These are phyloP conservation scores for Haemorhous mexicanus DNA, from an alignment of 2,113 vertebrate genomes.

Conservation along the genomic window DNA sequence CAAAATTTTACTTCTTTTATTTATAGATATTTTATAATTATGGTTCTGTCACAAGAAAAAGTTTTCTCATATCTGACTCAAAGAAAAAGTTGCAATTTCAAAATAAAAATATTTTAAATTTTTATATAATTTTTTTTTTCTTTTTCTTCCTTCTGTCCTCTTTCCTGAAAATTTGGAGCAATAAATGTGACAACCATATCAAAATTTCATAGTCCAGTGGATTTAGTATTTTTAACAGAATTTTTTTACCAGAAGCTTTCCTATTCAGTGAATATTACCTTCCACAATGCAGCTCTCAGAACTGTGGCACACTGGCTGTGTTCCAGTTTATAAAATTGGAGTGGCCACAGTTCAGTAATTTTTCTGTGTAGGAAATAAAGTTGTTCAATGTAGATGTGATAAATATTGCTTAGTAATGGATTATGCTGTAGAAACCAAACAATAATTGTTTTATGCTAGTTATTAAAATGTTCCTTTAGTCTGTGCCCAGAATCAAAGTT, in stretches of 20 bases:
- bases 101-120: not conserved
- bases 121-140: not conserved
- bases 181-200: not conserved
- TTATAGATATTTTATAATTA: not conserved
- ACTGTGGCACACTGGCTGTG: not conserved
- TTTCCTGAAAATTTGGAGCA: not conserved
- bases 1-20: not conserved
- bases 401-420: constrained; percentile 28
- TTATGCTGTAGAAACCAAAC: constrained; percentile 3
- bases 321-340: constrained; percentile 11
- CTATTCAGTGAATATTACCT: not conserved
- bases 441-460: not conserved
- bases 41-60: not conserved
- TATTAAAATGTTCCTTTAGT: not conserved
- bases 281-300: not conserved
- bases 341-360: not conserved
- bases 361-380: constrained; percentile 11
- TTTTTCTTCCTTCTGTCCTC: not conserved
- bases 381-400: not conserved
- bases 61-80: not conserved
- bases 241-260: not conserved
- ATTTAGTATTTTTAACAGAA: not conserved
- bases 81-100: not conserved
- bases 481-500: not conserved
- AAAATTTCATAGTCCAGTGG: not conserved